phyloP scores from a whole-genome alignment of 2,888 invertebrate species.

The Apodemia duryi region DNA sequence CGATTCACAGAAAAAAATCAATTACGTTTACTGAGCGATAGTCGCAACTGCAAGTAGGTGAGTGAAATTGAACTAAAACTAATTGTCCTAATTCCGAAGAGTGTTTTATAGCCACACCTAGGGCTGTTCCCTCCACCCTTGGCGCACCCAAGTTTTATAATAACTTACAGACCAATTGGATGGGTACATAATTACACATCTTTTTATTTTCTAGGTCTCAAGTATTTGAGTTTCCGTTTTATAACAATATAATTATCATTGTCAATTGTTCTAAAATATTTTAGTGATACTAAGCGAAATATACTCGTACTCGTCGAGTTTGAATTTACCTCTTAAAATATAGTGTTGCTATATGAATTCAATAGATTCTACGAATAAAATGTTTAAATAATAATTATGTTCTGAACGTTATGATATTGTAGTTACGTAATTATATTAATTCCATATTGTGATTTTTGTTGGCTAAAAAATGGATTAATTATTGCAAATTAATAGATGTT shows the following conservation, averaged over 20 bases:
- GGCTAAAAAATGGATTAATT: no score
- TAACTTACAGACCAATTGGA: not conserved
- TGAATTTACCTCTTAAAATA: slow-evolving; percentile 29
- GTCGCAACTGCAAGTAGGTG: slow-evolving; percentile 11
- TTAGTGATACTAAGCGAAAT: not conserved
- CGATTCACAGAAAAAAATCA: slow-evolving; percentile 20
- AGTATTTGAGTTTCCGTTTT: not conserved
- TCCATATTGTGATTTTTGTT: no score
- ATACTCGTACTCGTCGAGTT: slow-evolving; percentile 16
- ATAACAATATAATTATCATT: not conserved
- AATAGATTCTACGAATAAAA: not conserved
- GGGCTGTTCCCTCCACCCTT: slow-evolving; percentile 46
- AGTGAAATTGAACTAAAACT: slow-evolving; percentile 44
- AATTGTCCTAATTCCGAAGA: slow-evolving; percentile 65
- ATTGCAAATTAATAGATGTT: no score
- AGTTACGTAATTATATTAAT: no score
- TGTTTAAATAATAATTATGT: no score
- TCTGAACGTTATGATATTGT: no score
- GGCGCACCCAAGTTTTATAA: slow-evolving; percentile 40
- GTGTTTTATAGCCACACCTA: slow-evolving; percentile 68
- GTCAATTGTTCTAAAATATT: not conserved
- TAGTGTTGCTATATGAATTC: slow-evolving; percentile 24
- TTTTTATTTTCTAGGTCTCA: not conserved
- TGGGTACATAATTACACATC: not conserved
- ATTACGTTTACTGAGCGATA: not conserved